A percentile compares a stretch with the other conserved stretches of the same genome.
These are phyloP conservation scores for Drepana falcataria DNA, from an alignment of 2,888 invertebrate species.

Conservation along the genomic window DNA sequence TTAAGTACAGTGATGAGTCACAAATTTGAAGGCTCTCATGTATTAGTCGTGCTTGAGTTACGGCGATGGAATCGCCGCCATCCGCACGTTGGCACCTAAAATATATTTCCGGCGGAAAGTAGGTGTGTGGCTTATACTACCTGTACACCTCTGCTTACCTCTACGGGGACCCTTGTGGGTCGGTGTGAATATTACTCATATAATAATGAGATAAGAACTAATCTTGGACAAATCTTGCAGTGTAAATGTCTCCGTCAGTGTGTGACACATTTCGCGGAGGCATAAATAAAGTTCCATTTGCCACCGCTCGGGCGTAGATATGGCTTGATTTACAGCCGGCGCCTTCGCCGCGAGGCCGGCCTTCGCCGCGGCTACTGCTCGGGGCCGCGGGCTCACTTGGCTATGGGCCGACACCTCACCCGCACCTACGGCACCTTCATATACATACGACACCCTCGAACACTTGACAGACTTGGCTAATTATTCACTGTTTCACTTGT, in stretches of 20 bases:
- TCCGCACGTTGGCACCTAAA: too few relatives aligned
- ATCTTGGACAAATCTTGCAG: not conserved
- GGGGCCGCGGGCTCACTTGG: not conserved
- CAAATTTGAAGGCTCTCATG: too few relatives aligned
- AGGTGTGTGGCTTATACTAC: too few relatives aligned
- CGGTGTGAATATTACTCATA: too few relatives aligned
- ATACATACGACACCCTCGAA: not conserved
- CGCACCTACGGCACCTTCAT: too few relatives aligned
- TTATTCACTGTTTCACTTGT: not conserved
- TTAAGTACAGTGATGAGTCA: too few relatives aligned
- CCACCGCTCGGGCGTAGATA: conserved; percentile 2
- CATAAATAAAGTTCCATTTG: conserved; percentile 3
- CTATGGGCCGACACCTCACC: not conserved
- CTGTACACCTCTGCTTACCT: too few relatives aligned
- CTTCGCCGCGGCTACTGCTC: not conserved
- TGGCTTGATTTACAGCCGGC: conserved; percentile 6
- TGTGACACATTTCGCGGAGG: not conserved
- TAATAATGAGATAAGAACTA: too few relatives aligned
- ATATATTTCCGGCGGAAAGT: too few relatives aligned
- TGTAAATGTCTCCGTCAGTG: not conserved
- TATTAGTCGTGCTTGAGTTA: too few relatives aligned
- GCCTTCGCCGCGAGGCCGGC: conserved; percentile 4
- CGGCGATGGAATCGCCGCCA: too few relatives aligned
- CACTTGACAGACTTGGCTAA: not conserved
- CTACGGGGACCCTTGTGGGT: too few relatives aligned